Evolutionary conservation across 1,140 invertebrate species (phyloP), one percentile per base, ranked within the genome.

Genomic region (Eumeta japonica): DNA sequence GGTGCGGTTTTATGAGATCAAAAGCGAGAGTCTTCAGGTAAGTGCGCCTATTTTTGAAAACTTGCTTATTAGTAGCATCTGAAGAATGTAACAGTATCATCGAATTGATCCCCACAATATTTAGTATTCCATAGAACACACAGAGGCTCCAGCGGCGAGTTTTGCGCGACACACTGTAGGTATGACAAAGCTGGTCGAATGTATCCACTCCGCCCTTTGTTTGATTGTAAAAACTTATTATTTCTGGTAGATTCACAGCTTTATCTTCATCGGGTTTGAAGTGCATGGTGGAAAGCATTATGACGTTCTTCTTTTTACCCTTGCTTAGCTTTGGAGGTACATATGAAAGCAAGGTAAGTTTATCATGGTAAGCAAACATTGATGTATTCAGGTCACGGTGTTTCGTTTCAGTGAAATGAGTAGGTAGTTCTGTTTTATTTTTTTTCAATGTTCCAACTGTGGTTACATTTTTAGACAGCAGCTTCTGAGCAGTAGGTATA

Each of bases 221-320:
- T 24, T 24, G 7, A 24, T 24, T 24, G n/a, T n/a, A n/a, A n/a
- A n/a, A n/a, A n/a, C n/a, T n/a, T n/a, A n/a, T n/a, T n/a, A n/a
- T n/a, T n/a, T n/a, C 20, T n/a, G 20, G 20, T 7, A 24, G 20
- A 24, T 24, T 24, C 7, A 24, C 20, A 7, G 20, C n/a, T 24
- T 24, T 24, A n/a, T 24, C 20, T 24, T 24, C n/a, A n/a, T 24
- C 20, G 7, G 20, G 20, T 24, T 7, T 7, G 20, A 7, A 24
- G n/a, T 24, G 20, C 20, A 24, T 24, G 7, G 20, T 24, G 7
- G 20, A 24, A 7, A 24, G 20, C 20, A 24, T 24, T n/a, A 24
- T 24, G n/a, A 24, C 20, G n/a, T 24, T 24, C 20, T 24, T 24
- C n/a, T 24, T 24, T 24, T 24, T 24, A 24, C 20, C 20, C n/a